Evolutionary conservation across 2,797 vertebrate genomes (phyloP).

Genomic region (Galaxias olidus): DNA sequence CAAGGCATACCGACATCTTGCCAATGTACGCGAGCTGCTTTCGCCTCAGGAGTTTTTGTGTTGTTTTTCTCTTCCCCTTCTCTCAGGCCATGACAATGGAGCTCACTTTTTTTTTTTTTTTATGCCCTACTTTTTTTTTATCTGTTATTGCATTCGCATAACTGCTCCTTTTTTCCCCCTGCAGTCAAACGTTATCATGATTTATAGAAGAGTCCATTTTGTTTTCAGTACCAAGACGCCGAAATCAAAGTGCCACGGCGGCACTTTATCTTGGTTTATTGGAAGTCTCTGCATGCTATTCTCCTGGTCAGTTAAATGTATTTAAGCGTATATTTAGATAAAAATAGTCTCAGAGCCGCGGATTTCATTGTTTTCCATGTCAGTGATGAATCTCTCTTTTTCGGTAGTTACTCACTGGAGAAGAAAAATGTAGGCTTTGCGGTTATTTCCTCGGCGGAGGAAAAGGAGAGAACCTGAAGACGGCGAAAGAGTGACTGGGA

Average conservation of each 20-base stretch:
- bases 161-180: conserved; percentile 35
- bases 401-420: conserved; percentile 60
- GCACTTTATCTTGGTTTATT: conserved; percentile 73
- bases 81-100: conserved; percentile 67
- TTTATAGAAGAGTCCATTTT: conserved; percentile 75
- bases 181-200: conserved; percentile 67
- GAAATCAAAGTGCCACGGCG: conserved; percentile 68
- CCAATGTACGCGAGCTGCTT: conserved; percentile 44
- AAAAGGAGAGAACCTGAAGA: conserved; percentile 24
- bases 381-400: conserved; percentile 74
- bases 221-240: conserved; percentile 65
- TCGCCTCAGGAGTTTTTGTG: conserved; percentile 15
- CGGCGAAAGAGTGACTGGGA: conserved; percentile 29
- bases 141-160: conserved; percentile 62
- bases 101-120: conserved; percentile 59
- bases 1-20: conserved; percentile 59
- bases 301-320: conserved; percentile 72
- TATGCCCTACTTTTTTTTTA: conserved; percentile 68
- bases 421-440: conserved; percentile 56
- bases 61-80: neutral
- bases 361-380: conserved; percentile 75
- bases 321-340: conserved; percentile 75
- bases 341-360: conserved; percentile 64
- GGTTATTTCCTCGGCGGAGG: conserved; percentile 53
- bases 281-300: conserved; percentile 57